Evolutionary conservation across 2,113 vertebrate species (phyloP).

Genomic region (Pyxicephalus adspersus): DNA sequence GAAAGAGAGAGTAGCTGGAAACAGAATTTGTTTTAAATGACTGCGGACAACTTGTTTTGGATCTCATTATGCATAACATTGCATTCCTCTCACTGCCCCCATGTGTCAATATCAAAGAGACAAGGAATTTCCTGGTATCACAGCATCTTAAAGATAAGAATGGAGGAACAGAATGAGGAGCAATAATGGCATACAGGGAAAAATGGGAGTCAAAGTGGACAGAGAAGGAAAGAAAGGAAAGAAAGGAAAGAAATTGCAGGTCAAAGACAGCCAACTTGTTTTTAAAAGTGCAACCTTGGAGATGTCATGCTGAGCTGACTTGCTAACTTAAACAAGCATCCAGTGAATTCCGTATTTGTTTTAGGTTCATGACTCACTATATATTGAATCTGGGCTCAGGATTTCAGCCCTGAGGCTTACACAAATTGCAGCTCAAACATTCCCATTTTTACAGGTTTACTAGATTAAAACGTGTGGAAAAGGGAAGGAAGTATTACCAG

Average conservation of each 20-base stretch:
- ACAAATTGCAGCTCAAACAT: no score
- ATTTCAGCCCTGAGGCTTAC: no score
- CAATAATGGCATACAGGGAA: background rate
- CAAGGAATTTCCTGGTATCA: constrained; percentile 39
- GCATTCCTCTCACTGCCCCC: constrained; percentile 45
- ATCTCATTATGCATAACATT: background rate
- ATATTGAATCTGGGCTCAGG: no score
- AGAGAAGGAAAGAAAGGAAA: background rate
- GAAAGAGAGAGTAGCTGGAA: background rate
- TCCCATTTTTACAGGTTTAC: no score
- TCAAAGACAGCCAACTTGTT: background rate
- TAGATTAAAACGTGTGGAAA: no score
- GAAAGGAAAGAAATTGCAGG: background rate
- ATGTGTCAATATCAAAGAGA: constrained; percentile 30
- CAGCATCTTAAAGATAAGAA: constrained; percentile 21
- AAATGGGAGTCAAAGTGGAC: background rate
- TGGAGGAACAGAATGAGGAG: background rate
- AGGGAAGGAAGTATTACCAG: constrained; percentile 10
- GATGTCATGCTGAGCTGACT: no score
- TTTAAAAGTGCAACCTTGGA: no score
- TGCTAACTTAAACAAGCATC: no score
- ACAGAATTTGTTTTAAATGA: background rate
- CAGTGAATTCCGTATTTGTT: no score
- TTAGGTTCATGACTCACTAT: no score
- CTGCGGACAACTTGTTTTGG: background rate